Evolutionary conservation across 2,113 vertebrate species (phyloP).

Genomic region (Chrysochloris asiatica): DNA sequence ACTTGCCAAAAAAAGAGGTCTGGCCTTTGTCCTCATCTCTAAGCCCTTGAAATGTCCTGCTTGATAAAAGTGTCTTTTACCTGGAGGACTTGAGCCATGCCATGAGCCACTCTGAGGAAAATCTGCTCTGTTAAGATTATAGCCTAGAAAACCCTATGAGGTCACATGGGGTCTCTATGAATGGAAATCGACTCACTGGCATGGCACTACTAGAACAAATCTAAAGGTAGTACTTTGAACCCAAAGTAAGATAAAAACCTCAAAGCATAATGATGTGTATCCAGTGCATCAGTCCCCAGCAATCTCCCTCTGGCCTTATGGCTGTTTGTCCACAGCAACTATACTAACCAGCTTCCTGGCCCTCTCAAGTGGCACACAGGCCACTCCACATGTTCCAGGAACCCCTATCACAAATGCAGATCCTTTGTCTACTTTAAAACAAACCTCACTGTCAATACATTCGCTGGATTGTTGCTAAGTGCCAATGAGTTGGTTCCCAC

Average conservation of each 20-base stretch:
- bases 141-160: background rate
- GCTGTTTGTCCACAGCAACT: background rate
- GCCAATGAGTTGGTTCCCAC: no score
- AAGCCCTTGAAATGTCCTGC: background rate
- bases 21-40: background rate
- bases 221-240: background rate
- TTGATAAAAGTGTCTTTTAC: background rate
- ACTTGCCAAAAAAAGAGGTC: background rate
- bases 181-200: background rate
- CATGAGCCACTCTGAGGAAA: background rate
- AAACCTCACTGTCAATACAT: background rate
- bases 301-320: background rate
- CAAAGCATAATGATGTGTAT: background rate
- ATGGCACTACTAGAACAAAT: background rate
- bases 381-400: background rate
- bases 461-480: no score
- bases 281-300: background rate
- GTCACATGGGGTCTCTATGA: background rate
- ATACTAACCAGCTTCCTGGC: background rate
- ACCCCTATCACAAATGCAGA: background rate
- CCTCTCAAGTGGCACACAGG: background rate
- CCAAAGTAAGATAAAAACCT: background rate
- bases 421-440: conserved; percentile 35
- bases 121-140: background rate
- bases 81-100: background rate